Base-by-base conservation (phyloP, 2,797 vertebrate species). In the Novumbra hubbsi region DNA sequence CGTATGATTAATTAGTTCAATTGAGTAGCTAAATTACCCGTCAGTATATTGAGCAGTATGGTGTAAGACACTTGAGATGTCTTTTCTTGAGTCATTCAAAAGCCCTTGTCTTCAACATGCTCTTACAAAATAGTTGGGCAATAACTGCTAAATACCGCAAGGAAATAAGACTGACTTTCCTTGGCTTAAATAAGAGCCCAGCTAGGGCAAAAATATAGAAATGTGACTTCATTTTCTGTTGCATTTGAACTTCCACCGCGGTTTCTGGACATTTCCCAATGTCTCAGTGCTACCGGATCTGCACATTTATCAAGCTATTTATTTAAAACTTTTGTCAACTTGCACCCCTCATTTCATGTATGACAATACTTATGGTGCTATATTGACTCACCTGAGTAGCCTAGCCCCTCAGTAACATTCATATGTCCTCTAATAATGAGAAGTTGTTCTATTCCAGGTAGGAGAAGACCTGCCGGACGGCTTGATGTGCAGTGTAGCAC, bases 71-170 rank as follows among this genome's bases (percentile, higher is more conserved):
- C 32, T 79, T 71, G 49, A 68, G 41, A 73, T 73, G 1, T 21
- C 19, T 75, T 85, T 81, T 83, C 49, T 77, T 81, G 69, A 67
- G 78, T 57, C 71, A 83, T 78, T 76, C 41, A 79, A 83, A 78
- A 71, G 72, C 34, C 71, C 67, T 65, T 72, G 16, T 78, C 64
- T 76, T 77, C 52, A 45, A 45, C 4, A 6, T 71, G 55, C 32
- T 41, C 66, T 75, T 74, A 71, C 63, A 68, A 52, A 75, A 73
- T 24, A 69, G 69, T 41, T 28, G 73, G 73, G 55, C 48, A 49
- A 70, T 45, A 27, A 38, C 70, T 55, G 66, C 64, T 62, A 74
- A n/a, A 52, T 9, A 71, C 62, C 65, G 73, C 64, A 14, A 73
- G 70, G 71, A 41, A 81, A 71, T 24, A 48, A 27, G 1, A 0